Evolutionary conservation across 2,888 invertebrate genomes (phyloP), one percentile per base, ranked within the genome.

Genomic region (Osedax fenrisi): DNA sequence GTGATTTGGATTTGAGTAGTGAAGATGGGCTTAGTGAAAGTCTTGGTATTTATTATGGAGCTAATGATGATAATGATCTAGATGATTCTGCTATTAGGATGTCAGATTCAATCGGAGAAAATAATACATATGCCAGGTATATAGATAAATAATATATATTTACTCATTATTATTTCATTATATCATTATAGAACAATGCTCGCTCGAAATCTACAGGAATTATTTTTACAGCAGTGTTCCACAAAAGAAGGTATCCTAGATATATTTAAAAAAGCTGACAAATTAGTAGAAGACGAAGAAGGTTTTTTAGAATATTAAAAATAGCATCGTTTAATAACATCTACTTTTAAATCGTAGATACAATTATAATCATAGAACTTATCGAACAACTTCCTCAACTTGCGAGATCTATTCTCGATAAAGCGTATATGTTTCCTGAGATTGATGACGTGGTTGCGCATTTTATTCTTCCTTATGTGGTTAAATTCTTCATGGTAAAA

Each of bases 341-440:
- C 59, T 71, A 68, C 59, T 13, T 61, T 72, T 76, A 74, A 75
- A 64, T 83, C 87, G 41, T 86, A 90, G 89, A 89, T 80, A 85
- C 87, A 25, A 84, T 86, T 75, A 87, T 89, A 22, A 86, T 89
- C 76, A 86, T 87, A 25, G 89, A 89, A 80, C 81, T 90, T 80
- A 86, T 90, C 83, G 89, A 89, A 80, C 89, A 89, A 80, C 86
- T 90, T 73, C 89, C 89, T 3, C 87, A 88, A 79, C 86, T 90
- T 76, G 89, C 89, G 17, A 85, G 88, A 78, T 87, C 88, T 79
- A 89, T 85, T 87, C 78, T 88, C 88, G 80, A 85, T 86, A 76
- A 79, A 77, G 21, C 79, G 80, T 67, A 79, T 56, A 25, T 73
- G 22, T 77, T 78, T 27, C 41, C 41, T 41, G 41, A 41, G 17